A percentile compares a stretch with the other conserved stretches of the same genome.
phyloP scores from a whole-genome alignment of 1,140 invertebrate genomes.

The Halotydeus destructor region DNA sequence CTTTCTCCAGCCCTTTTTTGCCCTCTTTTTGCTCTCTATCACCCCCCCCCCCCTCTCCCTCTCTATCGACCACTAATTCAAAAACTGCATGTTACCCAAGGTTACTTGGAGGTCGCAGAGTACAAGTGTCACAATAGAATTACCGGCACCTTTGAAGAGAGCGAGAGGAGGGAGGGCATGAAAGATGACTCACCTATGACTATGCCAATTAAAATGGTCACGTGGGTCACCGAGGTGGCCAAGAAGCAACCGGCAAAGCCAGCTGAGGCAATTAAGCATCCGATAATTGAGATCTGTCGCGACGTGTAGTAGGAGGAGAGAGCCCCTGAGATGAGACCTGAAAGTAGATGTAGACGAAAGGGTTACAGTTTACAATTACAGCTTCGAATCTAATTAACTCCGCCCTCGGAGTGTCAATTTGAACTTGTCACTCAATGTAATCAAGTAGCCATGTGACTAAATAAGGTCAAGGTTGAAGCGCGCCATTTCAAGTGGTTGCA shows the following conservation, averaged over 20 bases:
- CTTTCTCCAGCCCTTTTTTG: background rate
- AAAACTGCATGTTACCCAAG: too few species aligned
- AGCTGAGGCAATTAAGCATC: constrained; percentile 10
- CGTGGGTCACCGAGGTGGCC: constrained; percentile 2
- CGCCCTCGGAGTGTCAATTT: background rate
- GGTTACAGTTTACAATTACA: background rate
- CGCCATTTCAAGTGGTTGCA: background rate
- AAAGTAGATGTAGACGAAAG: too few species aligned
- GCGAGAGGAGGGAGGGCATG: background rate
- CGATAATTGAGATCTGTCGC: constrained; percentile 7
- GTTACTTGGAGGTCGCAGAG: too few species aligned
- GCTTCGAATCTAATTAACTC: background rate
- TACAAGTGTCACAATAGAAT: too few species aligned
- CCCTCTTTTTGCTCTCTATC: too few species aligned
- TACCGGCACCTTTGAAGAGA: too few species aligned
- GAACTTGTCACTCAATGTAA: background rate
- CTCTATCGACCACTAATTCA: too few species aligned
- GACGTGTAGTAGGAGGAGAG: constrained; percentile 9
- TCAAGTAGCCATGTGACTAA: background rate
- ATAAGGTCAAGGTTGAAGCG: background rate
- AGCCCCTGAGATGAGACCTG: constrained; percentile 14
- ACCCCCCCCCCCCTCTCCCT: too few species aligned
- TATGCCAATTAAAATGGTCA: constrained; percentile 13
- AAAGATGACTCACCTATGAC: constrained; percentile 12
- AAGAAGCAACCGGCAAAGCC: constrained; percentile 13